Conservation (phyloP, 2,888 invertebrate species). For the Nudaria mundana region DNA sequence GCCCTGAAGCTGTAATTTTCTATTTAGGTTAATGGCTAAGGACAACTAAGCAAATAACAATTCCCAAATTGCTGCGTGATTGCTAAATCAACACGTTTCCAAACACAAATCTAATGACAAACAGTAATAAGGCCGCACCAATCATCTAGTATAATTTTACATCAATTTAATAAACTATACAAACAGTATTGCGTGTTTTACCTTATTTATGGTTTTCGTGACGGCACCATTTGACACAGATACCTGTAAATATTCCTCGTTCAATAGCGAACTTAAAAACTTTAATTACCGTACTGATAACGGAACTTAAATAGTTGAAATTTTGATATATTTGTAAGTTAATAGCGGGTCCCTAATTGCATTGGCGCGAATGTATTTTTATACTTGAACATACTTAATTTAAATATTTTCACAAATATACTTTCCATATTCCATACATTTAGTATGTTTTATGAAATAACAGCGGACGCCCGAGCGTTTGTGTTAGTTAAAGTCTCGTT, state of each 20-base stretch:
- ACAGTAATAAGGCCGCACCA: neutral
- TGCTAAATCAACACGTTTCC: neutral
- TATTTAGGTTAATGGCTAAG: no score
- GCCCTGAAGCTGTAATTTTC: no score
- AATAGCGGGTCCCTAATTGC: slow-evolving; percentile 11
- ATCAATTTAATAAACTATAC: slow-evolving; percentile 17
- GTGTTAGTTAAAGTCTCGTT: no score
- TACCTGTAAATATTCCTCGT: slow-evolving; percentile 41
- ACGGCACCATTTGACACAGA: slow-evolving; percentile 40
- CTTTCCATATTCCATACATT: no score
- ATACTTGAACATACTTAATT: no score
- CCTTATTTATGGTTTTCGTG: slow-evolving; percentile 38
- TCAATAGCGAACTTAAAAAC: slow-evolving; percentile 39
- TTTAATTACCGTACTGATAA: slow-evolving; percentile 32
- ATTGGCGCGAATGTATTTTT: slow-evolving; percentile 4
- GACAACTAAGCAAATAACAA: no score
- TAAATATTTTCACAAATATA: no score
- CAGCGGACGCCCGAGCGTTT: no score
- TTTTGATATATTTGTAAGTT: slow-evolving; percentile 24
- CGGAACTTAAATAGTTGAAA: slow-evolving; percentile 18
- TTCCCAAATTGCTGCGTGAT: neutral
- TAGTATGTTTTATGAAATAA: neutral
- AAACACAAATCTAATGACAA: slow-evolving; percentile 3
- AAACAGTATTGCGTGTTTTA: slow-evolving; percentile 39
- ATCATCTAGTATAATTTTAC: slow-evolving; percentile 7